Conservation (phyloP, 2,888 invertebrate genomes). For the Crossocerus cetratus region DNA sequence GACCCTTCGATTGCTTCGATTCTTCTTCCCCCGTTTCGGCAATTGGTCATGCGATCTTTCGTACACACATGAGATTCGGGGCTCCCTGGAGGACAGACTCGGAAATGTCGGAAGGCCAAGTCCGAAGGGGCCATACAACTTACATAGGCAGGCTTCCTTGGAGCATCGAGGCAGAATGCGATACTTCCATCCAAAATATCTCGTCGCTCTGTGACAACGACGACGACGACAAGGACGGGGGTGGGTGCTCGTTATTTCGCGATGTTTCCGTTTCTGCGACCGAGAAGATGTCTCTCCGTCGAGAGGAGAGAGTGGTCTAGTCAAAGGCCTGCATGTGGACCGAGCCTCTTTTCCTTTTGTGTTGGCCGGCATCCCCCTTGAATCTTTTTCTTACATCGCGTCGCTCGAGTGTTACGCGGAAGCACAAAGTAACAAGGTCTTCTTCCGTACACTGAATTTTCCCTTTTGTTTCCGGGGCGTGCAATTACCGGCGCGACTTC, state of each 20-base stretch:
- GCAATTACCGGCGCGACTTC: constrained; percentile 1
- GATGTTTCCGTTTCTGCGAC: constrained; percentile 22
- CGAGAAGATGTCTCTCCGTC: constrained; percentile 9
- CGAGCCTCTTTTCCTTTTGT: constrained; percentile 32
- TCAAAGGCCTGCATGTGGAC: constrained; percentile 31
- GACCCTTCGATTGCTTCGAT: no score
- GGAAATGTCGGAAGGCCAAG: no score
- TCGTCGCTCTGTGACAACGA: no score
- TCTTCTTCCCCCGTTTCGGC: no score
- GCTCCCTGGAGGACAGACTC: no score
- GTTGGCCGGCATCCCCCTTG: constrained; percentile 9
- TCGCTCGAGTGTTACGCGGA: constrained; percentile 13
- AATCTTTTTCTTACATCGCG: constrained; percentile 22
- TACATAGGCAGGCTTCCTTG: no score
- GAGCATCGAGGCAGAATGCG: no score
- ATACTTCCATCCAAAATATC: no score
- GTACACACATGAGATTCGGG: no score
- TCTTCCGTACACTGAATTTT: constrained; percentile 13
- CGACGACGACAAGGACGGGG: no score
- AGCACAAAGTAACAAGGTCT: constrained; percentile 22
- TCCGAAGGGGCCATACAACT: no score
- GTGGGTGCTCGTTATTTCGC: constrained; percentile 2
- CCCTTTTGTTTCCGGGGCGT: constrained; percentile 1
- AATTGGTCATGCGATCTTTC: no score
- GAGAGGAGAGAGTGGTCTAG: constrained; percentile 13